Evolutionary conservation across 2,113 vertebrate species (phyloP), one percentile per base, ranked within the genome.

Genomic region (Pao palembangensis): DNA sequence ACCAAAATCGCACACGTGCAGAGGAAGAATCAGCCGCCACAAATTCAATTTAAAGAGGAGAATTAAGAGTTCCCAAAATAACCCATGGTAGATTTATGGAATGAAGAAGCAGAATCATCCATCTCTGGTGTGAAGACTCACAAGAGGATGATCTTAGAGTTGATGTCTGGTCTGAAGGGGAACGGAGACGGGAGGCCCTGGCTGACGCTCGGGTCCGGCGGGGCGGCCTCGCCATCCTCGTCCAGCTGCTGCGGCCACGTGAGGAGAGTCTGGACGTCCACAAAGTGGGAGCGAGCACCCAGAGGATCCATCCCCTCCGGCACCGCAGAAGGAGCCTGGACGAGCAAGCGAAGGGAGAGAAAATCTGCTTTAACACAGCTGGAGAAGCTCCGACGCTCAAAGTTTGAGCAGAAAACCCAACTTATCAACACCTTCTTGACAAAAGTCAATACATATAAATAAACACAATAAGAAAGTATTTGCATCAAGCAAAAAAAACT

Each of bases 271-370:
- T 96, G 93, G 79, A 94, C 60, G 62, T 97, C 93, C 82, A 99
- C 92, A 83, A 98, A 95, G 21, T 94, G 93, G 49, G 95, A 98
- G 80, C 95, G 95, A 64, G 97, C 94, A 38, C 97, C 97, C 91
- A 99, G 90, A 51, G 97, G 97, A 93, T 99, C 96, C 97, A 99
- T 99, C 85, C 55, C 76, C 71, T 53, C 51, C 21, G 66, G 10
- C 28, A 38, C 69, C 10, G 17, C 12, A 15, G 49, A 42, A 52
- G 20, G 67, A 54, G 21, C 56, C 14, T 48, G 12, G 56, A 53
- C 61, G 47, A 28, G n/a, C 13, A 13, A 12, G 1, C 6, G 2
- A 0, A 41, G 20, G 18, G n/a, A 14, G 12, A 23, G 25, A 1
- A 31, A 11, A 51, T 0, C 17, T 19, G 17, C 8, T 28, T 5